Evolutionary conservation across 2,113 vertebrate genomes (phyloP), one percentile per base, ranked within the genome.

Genomic region (Thymallus thymallus): DNA sequence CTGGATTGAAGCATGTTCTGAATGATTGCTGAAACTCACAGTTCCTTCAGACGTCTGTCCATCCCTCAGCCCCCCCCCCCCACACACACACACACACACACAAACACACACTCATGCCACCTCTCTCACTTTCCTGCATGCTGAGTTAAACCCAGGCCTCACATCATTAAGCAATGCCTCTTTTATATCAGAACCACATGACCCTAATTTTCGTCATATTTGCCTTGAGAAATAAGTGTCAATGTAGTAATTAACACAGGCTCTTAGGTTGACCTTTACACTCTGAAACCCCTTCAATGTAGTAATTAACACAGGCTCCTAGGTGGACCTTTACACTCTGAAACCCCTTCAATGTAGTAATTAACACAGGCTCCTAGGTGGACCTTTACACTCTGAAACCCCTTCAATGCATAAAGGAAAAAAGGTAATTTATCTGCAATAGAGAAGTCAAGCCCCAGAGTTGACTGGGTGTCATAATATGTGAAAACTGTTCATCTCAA

Each of bases 151-250:
- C 61, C 45, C 67, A 5, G 68, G 67, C 61, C 63, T 58, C 69
- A 67, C 62, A 46, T 64, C 68, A 66, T 75, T 73, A 78, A 70
- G 58, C 67, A 58, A 10, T 10, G n/a, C 41, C 30, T 46, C 18
- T 51, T 63, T 32, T 35, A 18, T 13, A 24, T 4, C 62, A 24
- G 29, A 68, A 74, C 68, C 30, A 68, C 68, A 61, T 61, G 73
- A 72, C 73, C 77, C 69, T 75, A 45, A 79, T 79, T 75, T 68
- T 55, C 69, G 5, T 75, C 61, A 71, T 71, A 41, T 79, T 68
- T 75, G 63, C 68, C 63, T 71, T 68, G 48, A 73, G 67, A 71
- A 75, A 71, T 46, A 71, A 72, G 48, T 71, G 73, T 26, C 73
- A 51, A 56, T 24, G 35, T n/a, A 55, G 64, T 71, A 75, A 79